Evolutionary conservation across 2,113 vertebrate genomes (phyloP).

Genomic region (Coreoperca whiteheadi): DNA sequence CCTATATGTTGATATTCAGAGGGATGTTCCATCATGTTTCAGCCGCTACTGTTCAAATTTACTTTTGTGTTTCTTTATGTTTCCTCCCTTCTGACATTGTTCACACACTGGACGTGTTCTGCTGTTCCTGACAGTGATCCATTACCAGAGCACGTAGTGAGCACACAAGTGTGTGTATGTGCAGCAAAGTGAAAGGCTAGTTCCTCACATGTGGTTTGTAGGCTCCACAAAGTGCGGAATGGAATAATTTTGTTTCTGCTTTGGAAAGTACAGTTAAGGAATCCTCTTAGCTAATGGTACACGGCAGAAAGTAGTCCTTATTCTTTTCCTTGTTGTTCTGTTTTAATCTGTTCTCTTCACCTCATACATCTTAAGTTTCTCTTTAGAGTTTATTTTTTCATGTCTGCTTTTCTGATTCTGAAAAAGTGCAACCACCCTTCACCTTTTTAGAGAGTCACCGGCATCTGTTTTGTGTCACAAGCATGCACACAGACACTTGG

Average conservation of each 20-base stretch:
- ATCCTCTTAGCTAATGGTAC: constrained; percentile 14
- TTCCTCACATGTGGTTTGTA: constrained; percentile 23
- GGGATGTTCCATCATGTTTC: constrained; percentile 30
- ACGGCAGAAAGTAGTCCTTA: constrained; percentile 7
- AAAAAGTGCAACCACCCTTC: constrained; percentile 61
- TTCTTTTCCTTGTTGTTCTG: not conserved
- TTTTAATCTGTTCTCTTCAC: constrained; percentile 4
- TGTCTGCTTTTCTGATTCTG: not conserved
- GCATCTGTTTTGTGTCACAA: constrained; percentile 64
- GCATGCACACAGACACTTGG: constrained; percentile 1
- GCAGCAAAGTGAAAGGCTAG: constrained; percentile 28
- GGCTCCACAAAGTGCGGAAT: not conserved
- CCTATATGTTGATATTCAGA: not conserved
- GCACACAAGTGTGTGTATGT: not conserved
- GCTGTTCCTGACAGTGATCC: constrained; percentile 43
- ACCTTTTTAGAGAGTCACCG: constrained; percentile 62
- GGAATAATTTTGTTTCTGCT: constrained; percentile 25
- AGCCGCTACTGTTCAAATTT: constrained; percentile 16
- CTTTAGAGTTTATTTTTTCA: not conserved
- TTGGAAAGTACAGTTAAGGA: constrained; percentile 49
- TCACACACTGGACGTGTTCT: not conserved
- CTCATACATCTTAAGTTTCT: constrained; percentile 2
- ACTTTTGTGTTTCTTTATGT: constrained; percentile 2
- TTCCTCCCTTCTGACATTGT: constrained; percentile 5
- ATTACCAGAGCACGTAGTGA: constrained; percentile 7